Evolutionary conservation across 2,797 vertebrate species (phyloP), one percentile per base, ranked within the genome.

Genomic region (Alectoris magna): DNA sequence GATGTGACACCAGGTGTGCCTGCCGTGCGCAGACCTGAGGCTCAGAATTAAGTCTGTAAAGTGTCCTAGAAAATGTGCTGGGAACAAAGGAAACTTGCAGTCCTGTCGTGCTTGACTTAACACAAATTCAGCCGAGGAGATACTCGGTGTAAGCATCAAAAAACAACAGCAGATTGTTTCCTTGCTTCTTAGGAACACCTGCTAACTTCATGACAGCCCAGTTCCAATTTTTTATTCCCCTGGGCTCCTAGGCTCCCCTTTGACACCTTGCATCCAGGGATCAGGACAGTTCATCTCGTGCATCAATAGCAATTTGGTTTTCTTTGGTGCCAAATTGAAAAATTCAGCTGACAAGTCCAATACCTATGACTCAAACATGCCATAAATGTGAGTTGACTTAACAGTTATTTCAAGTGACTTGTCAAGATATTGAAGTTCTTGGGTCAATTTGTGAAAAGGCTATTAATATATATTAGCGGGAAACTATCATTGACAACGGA

Each of bases 281-380:
- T 41, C 68, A 81, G 70, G 60, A 31, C 1, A 2, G 84, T 88
- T 87, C 58, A 80, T 16, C 2, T 67, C 17, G 5, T 86, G 24
- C 74, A 58, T 90, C 88, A 74, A 95, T 93, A 95, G 86, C 76
- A 84, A 94, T 95, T 96, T 84, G 53, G 10, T 88, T 95, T 92
- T 90, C 71, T 88, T 36, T 71, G 38, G 68, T 41, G 79, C 4
- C 27, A 85, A 78, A 91, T 62, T 86, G 68, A 91, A 95, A 96
- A 89, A 73, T 93, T 83, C 69, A 85, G 27, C 69, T 91, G 93
- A 77, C 56, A 87, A 70, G 51, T 74, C 73, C 63, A 84, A 79
- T 81, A 91, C 39, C 51, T 76, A 7, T 75, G 80, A 90, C 55
- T 90, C 93, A 81, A 89, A 76, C 41, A 21, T 77, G 49, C 89